These are phyloP conservation scores for Hetaerina titia DNA, from an alignment of 2,888 invertebrate genomes.

Conservation along the genomic window DNA sequence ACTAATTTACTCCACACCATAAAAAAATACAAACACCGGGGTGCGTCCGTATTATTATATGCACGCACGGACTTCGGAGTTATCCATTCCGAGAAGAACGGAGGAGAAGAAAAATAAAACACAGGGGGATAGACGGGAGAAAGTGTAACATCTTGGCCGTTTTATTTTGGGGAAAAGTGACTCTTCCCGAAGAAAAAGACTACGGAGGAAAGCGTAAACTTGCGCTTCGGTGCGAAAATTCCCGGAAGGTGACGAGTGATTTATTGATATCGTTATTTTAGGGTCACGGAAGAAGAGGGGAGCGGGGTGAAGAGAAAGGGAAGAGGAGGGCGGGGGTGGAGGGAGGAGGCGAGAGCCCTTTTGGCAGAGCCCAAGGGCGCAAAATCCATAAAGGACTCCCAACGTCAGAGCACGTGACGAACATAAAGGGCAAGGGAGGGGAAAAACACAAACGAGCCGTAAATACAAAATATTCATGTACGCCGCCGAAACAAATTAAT, in stretches of 20 bases:
- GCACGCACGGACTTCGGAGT: neutral
- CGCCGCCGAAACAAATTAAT: neutral
- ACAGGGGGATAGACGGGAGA: neutral
- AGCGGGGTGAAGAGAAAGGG: neutral
- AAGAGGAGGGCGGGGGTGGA: neutral
- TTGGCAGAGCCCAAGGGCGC: neutral
- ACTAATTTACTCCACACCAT: neutral
- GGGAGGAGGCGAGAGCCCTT: neutral
- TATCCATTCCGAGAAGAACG: neutral
- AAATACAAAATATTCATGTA: neutral
- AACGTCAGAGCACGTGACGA: slow-evolving; percentile 10
- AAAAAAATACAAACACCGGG: neutral
- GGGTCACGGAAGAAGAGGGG: neutral
- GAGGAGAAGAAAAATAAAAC: neutral
- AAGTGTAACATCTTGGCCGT: neutral
- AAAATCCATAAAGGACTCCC: slow-evolving; percentile 7
- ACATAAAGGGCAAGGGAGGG: neutral
- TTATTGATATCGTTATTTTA: slow-evolving; percentile 23
- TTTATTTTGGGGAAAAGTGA: neutral
- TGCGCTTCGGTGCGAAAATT: neutral
- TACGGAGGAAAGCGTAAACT: neutral
- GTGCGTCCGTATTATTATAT: neutral
- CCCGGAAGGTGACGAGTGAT: neutral
- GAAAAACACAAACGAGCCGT: neutral
- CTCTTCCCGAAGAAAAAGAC: neutral